Percentiles rank a stretch among this genome's conserved stretches.
Conservation (phyloP, 2,888 invertebrate genomes). For the Nomada flava region DNA sequence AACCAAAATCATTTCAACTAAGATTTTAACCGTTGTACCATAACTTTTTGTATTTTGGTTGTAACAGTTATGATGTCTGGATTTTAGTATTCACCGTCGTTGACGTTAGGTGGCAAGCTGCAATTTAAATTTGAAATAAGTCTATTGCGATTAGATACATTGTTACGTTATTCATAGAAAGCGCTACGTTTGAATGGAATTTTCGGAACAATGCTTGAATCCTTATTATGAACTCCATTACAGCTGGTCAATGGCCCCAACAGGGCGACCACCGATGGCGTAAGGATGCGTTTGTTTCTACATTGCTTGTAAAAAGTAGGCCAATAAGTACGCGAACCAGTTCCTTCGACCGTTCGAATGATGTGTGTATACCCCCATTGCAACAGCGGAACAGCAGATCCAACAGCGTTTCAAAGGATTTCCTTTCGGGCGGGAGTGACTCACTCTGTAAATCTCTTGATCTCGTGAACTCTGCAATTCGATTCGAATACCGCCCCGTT, state of each 20-base stretch:
- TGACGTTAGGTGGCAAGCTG: no score
- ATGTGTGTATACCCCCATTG: slow-evolving; percentile 64
- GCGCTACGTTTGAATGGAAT: no score
- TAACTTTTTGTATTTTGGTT: no score
- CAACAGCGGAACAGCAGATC: slow-evolving; percentile 39
- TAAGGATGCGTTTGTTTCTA: slow-evolving; percentile 47
- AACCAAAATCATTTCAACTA: no score
- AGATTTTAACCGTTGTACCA: no score
- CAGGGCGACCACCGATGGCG: slow-evolving; percentile 23
- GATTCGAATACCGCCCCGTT: no score
- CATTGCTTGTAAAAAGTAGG: slow-evolving; percentile 74
- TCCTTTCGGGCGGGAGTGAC: slow-evolving; percentile 24
- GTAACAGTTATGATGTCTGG: no score
- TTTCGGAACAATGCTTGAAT: neutral
- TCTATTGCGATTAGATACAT: no score
- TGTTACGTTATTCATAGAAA: no score
- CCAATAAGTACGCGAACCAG: slow-evolving; percentile 77
- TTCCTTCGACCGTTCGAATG: slow-evolving; percentile 72
- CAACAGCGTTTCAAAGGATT: slow-evolving; percentile 17
- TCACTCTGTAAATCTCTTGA: slow-evolving; percentile 30
- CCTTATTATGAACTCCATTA: slow-evolving; percentile 43
- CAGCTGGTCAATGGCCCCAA: slow-evolving; percentile 59
- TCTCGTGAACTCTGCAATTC: neutral
- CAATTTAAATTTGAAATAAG: no score
- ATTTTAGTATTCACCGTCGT: no score